Conservation (phyloP, 2,113 vertebrate species). For the Heterotis niloticus region DNA sequence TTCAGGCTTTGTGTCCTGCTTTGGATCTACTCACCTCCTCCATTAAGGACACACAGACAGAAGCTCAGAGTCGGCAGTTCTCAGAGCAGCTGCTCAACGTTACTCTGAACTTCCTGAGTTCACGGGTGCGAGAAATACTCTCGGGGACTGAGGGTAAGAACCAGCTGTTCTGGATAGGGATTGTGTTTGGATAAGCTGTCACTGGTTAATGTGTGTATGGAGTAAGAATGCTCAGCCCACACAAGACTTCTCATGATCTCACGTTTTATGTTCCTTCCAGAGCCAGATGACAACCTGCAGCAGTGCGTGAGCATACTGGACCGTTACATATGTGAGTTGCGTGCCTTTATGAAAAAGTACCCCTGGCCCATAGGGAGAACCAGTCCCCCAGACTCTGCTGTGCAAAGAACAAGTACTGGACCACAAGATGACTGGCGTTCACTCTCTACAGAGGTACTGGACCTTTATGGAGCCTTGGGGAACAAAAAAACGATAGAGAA, state of each 20-base stretch:
- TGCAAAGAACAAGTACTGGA: background rate
- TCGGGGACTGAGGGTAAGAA: constrained; percentile 59
- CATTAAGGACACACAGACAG: constrained; percentile 76
- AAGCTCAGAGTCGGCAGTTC: constrained; percentile 86
- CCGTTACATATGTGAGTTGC: constrained; percentile 75
- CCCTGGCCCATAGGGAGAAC: constrained; percentile 50
- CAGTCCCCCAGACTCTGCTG: background rate
- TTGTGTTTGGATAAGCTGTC: background rate
- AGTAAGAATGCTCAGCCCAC: background rate
- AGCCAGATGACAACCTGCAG: constrained; percentile 64
- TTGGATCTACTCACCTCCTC: constrained; percentile 79
- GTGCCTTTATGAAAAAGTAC: constrained; percentile 80
- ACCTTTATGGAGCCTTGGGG: background rate
- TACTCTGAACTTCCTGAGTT: constrained; percentile 78
- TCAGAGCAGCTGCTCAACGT: constrained; percentile 87
- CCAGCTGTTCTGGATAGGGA: background rate
- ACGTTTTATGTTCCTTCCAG: constrained; percentile 51
- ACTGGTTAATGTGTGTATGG: background rate
- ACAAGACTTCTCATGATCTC: background rate
- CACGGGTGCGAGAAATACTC: constrained; percentile 72
- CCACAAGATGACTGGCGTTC: constrained; percentile 45
- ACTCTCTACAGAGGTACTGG: constrained; percentile 51
- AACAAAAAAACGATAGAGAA: background rate
- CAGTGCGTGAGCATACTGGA: constrained; percentile 73
- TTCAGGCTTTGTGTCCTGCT: constrained; percentile 79